Conservation (phyloP, 2,797 vertebrate species). For the Crenichthys baileyi region DNA sequence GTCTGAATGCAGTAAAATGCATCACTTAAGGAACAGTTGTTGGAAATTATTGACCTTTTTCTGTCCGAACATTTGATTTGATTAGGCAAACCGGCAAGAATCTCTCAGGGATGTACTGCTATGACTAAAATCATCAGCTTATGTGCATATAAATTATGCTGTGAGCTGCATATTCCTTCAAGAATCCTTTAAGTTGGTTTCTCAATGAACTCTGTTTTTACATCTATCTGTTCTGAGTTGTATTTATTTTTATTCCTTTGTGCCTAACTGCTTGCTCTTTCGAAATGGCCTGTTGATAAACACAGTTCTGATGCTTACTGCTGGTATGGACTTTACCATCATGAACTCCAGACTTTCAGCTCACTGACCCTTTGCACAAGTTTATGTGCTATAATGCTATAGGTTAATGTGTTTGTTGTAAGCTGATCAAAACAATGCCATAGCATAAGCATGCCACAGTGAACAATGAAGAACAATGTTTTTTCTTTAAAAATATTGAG, state of each 20-base stretch:
- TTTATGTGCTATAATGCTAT: neutral
- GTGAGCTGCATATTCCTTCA: too few species aligned
- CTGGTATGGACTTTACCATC: neutral
- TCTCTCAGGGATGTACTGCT: neutral
- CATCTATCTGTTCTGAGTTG: too few species aligned
- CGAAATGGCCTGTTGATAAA: neutral
- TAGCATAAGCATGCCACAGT: neutral
- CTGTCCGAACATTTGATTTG: neutral
- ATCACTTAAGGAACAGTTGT: neutral
- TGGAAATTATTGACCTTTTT: neutral
- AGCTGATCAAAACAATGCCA: neutral
- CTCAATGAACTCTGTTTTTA: too few species aligned
- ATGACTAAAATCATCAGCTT: neutral
- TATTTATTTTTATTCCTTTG: neutral
- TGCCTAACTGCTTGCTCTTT: neutral
- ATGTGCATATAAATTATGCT: neutral
- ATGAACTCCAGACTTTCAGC: too few species aligned
- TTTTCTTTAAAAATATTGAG: too few species aligned
- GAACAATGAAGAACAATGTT: too few species aligned
- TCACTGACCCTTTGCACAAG: too few species aligned
- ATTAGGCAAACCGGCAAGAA: neutral
- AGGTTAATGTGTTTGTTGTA: neutral
- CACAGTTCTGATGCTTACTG: neutral
- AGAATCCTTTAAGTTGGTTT: too few species aligned
- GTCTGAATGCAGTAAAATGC: neutral